A percentile compares a stretch with the other conserved stretches of the same genome.
These are phyloP conservation scores for Actinia equina DNA, from an alignment of 64 coral and sea anemone species.

Conservation along the genomic window DNA sequence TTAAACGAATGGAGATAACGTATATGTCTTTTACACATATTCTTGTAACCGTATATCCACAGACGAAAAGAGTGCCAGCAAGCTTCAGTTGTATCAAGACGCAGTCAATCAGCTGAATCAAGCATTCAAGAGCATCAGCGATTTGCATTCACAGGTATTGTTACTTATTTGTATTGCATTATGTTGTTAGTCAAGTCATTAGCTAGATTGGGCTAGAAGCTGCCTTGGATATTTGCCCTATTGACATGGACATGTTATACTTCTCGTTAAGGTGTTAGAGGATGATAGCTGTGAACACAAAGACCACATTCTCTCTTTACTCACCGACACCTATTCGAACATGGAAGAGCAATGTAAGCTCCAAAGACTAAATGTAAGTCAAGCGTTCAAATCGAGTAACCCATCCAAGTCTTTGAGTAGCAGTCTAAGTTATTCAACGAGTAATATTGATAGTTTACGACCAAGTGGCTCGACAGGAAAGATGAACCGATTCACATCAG, in stretches of 20 bases:
- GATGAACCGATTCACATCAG: slow-evolving; percentile 3
- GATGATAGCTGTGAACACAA: slow-evolving; percentile 15
- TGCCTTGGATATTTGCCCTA: not conserved
- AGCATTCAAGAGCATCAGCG: slow-evolving; percentile 12
- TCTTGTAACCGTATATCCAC: not conserved
- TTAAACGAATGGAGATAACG: not conserved
- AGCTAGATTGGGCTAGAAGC: not conserved
- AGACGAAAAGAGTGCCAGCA: not conserved
- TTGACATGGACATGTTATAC: not conserved
- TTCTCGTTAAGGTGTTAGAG: slow-evolving; percentile 2
- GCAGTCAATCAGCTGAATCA: not conserved
- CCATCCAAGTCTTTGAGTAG: not conserved
- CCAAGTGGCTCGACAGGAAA: not conserved
- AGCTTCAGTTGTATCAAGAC: slow-evolving; percentile 7
- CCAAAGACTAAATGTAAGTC: not conserved
- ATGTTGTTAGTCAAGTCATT: not conserved
- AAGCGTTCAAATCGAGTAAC: not conserved
- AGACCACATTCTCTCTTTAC: not conserved
- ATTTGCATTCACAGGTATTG: slow-evolving; percentile 12
- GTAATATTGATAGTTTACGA: not conserved
- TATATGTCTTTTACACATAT: not conserved
- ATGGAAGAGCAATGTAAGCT: slow-evolving; percentile 17
- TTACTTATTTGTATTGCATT: too few relatives aligned
- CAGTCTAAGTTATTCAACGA: slow-evolving; percentile 7
- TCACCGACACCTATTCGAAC: not conserved